Base-by-base conservation (phyloP, 2,113 vertebrate genomes). In the Myiozetetes cayanensis region DNA sequence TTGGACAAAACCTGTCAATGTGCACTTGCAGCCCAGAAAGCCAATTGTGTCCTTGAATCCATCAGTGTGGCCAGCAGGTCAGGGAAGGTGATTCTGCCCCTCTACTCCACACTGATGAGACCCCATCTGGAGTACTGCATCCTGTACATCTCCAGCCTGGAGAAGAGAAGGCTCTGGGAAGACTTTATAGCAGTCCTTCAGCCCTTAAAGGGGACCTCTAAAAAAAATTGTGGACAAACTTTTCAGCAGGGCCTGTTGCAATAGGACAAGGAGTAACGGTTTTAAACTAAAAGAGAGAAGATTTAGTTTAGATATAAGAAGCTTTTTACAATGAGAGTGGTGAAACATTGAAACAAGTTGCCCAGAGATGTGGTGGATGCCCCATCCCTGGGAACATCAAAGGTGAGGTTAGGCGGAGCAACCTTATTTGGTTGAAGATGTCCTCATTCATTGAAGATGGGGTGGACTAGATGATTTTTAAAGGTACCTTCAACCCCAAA, bases 21-120 rank as follows among this genome's bases (percentile, higher is more conserved):
- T 7, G 10, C 39, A n/a, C 39, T 35, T 41, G 19, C n/a, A 79
- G 30, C 1, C 13, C 16, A 43, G 58, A 63, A 43, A 80, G 35
- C 59, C 14, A 65, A 8, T 33, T 22, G 55, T 56, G 31, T 56
- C 20, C 20, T n/a, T 20, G 19, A 12, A 20, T 1, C 0, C 21
- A 53, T 39, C 23, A 61, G 22, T 1, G 0, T 7, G 31, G 58
- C 7, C 43, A 65, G 35, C 25, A 49, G 56, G 25, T 18, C 0
- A 0, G 18, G 35, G 14, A n/a, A 56, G 21, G 4, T 47, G 49
- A 47, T 55, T 63, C 41, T 80, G 17, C 11, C 35, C 41, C 49
- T 56, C 56, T 78, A 17, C 47, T 55, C 41, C 12, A 10, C 25
- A 49, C 35, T 63, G 20, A n/a, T 21, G 24, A 41, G 16, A 56